Percentiles rank a stretch among this genome's conserved stretches.
Conservation (phyloP, 2,888 invertebrate species). For the Cerastis leucographa region DNA sequence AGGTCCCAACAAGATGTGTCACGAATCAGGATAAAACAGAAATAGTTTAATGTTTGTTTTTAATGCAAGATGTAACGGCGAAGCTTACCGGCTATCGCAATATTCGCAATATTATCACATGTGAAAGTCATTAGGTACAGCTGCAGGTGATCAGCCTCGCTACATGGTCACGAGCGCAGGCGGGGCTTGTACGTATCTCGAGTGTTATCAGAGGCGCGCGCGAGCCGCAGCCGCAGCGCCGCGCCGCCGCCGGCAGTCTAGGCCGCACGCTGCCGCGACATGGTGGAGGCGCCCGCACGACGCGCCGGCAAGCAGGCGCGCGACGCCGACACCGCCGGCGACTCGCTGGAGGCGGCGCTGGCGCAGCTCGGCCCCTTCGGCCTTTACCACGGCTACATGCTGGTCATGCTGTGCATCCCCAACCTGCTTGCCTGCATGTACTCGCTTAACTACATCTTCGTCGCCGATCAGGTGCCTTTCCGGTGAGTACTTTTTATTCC, state of each 20-base stretch:
- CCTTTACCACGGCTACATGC: conserved; percentile 82
- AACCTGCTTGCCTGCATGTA: conserved; percentile 89
- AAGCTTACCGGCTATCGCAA: not conserved
- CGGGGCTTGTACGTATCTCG: conserved; percentile 16
- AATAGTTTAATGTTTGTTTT: not conserved
- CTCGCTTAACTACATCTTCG: conserved; percentile 90
- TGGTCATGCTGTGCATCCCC: conserved; percentile 85
- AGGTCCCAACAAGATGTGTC: not conserved
- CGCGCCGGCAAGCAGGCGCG: conserved; percentile 26
- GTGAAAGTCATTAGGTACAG: not conserved
- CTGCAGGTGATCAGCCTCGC: conserved; percentile 21
- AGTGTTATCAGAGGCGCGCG: conserved; percentile 38
- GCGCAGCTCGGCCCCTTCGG: conserved; percentile 85
- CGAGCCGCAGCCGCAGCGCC: not conserved
- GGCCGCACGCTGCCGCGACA: conserved; percentile 26
- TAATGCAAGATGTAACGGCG: not conserved
- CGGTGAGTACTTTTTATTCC: conserved; percentile 81
- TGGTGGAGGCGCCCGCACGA: conserved; percentile 26
- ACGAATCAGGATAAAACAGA: not conserved
- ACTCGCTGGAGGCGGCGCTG: conserved; percentile 80
- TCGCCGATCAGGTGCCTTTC: conserved; percentile 89
- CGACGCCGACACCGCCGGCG: conserved; percentile 50
- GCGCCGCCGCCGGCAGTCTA: conserved; percentile 4
- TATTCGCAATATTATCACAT: not conserved
- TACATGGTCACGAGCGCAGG: conserved; percentile 3